phyloP scores from a whole-genome alignment of 2,113 vertebrate genomes.

The Gymnogyps californianus region DNA sequence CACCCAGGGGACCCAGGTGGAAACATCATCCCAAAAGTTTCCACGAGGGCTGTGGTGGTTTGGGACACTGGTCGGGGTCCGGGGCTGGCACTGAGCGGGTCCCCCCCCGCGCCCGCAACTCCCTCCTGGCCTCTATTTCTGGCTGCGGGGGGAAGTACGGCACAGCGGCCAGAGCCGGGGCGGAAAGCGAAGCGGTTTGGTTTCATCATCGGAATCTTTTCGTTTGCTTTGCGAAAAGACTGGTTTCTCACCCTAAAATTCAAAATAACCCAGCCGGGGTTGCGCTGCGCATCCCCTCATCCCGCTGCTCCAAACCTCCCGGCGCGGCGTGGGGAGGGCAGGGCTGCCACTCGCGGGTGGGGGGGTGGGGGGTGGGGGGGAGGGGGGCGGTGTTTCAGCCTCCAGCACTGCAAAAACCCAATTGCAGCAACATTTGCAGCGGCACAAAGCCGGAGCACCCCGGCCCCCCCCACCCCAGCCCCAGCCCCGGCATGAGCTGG shows the following conservation, averaged over 20 bases:
- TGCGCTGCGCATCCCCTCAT: background rate
- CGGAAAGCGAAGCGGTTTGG: background rate
- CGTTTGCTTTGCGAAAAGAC: background rate
- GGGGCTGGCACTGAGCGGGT: background rate
- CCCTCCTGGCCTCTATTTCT: background rate
- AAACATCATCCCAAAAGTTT: background rate
- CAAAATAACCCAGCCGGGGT: accelerated
- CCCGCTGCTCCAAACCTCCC: background rate
- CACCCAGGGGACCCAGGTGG: background rate
- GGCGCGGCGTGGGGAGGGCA: background rate
- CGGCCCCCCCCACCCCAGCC: background rate
- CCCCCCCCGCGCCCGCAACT: background rate
- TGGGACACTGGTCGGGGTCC: background rate
- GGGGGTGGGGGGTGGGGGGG: too few species aligned
- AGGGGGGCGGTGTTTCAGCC: too few species aligned
- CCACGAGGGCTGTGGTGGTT: background rate
- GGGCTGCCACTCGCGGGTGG: background rate
- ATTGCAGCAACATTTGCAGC: background rate
- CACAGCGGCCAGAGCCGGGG: background rate
- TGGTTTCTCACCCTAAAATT: background rate
- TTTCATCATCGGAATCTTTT: background rate
- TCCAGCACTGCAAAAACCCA: background rate
- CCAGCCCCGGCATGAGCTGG: background rate
- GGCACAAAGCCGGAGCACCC: background rate
- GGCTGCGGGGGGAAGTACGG: background rate